These are phyloP conservation scores for Melieria crassipennis DNA, from an alignment of 2,888 invertebrate species.

Conservation along the genomic window DNA sequence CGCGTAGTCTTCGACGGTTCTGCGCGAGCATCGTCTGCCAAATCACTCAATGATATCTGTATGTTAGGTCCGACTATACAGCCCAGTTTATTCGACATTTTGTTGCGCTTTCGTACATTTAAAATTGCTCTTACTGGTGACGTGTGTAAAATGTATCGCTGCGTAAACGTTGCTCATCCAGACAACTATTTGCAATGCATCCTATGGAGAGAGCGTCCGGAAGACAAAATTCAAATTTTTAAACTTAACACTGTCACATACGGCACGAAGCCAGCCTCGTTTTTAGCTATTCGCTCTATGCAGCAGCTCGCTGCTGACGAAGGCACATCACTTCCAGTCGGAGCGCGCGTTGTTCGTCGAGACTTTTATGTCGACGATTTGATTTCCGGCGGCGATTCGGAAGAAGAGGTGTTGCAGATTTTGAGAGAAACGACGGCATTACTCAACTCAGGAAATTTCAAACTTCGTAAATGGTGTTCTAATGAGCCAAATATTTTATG, in stretches of 20 bases:
- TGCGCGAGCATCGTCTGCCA: too few species aligned
- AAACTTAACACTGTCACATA: too few species aligned
- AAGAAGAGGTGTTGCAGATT: too few species aligned
- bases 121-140: constrained; percentile 22
- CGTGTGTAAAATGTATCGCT: constrained; percentile 29
- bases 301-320: too few species aligned
- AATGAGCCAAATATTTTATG: constrained; percentile 12
- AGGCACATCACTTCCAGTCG: too few species aligned
- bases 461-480: constrained; percentile 27
- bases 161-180: constrained; percentile 7
- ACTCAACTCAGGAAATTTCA: constrained; percentile 16
- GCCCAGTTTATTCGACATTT: constrained; percentile 6
- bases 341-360: too few species aligned
- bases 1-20: too few species aligned
- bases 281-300: too few species aligned
- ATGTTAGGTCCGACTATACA: constrained; percentile 25
- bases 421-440: constrained; percentile 7
- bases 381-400: too few species aligned
- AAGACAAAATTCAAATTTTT: constrained; percentile 8
- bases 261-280: too few species aligned
- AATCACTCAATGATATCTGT: constrained; percentile 8
- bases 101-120: constrained; percentile 16
- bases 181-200: constrained; percentile 23
- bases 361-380: too few species aligned
- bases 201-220: constrained; percentile 19